Evolutionary conservation across 2,888 invertebrate species (phyloP), one percentile per base, ranked within the genome.

Genomic region (Lithophane socia): DNA sequence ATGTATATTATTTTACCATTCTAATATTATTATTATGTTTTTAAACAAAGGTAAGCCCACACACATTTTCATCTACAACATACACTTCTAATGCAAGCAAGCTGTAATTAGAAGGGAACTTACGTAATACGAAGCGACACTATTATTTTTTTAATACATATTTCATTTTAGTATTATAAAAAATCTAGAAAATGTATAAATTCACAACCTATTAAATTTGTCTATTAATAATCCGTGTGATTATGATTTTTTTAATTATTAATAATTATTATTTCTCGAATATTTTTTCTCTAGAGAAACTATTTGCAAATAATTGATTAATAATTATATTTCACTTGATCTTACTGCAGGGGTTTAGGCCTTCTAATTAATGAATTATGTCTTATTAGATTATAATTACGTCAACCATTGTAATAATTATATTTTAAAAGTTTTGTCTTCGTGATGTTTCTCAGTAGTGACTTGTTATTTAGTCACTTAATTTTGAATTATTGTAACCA

Each of bases 111-210:
- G 63, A 88, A 86, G 80, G 86, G 87, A 92, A 88, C 87, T 91
- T 92, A 92, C 87, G 56, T 77, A 85, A 72, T 82, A 87, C 75
- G 44, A 90, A 90, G 91, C 93, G 84, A 83, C 89, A 79, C 86
- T 90, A 91, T 89, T 90, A 69, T 90, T 90, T 87, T 89, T 90
- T 91, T 89, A 90, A 88, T 90, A 90, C 84, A 88, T 90, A 90
- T 88, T 91, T 91, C 87, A 87, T 91, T 91, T 91, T 88, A 90
- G 93, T 94, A 92, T 94, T 95, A 95, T 95, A 95, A 95, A 96
- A 96, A 92, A 95, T 95, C 96, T 96, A 96, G 93, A 96, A 96
- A 96, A 95, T 96, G 95, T 96, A 95, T 95, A 96, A 96, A 96
- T 95, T 96, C 96, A 96, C 96, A 96, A 96, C 96, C 96, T 96